Base-by-base conservation (phyloP, 2,113 vertebrate species). In the Pterocles burchelli region DNA sequence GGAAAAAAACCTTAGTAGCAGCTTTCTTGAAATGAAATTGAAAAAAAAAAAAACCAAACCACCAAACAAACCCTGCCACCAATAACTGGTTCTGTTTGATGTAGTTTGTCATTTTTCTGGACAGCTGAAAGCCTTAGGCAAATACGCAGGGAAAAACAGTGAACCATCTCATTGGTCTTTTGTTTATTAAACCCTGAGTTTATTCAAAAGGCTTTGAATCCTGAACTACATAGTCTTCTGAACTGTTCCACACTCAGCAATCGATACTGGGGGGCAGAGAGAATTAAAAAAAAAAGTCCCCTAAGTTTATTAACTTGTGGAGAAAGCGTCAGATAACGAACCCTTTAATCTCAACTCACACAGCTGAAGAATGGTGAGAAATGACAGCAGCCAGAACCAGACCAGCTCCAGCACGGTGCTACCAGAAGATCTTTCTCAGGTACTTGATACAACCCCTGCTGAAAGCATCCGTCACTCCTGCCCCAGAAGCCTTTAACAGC, bases 61-160 rank as follows among this genome's bases (percentile, higher is more conserved):
- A n/a, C n/a, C n/a, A 41, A 41, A 41, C 10, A 10, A 41, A 41
- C 7, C 49, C 49, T 82, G 45, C 54, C 73, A 95, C 89, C 87
- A 94, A 74, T 95, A 96, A 94, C 58, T 80, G 41, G 38, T 65
- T 93, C 55, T 95, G 71, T 91, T 94, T 92, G 76, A 96, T 92
- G 62, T 12, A 89, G 52, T 92, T 88, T 85, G 81, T 96, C 88
- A 93, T 97, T 94, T 66, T 94, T 90, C 89, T 85, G 86, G 93
- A 93, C 87, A 96, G 94, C 91, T 93, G 76, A 93, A 96, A 95
- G 94, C 96, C 94, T 88, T 82, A 95, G 96, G 90, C 84, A 93
- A 96, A 92, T 51, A 22, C 41, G 58, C 70, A 83, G 74, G 38
- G 55, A 51, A 95, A 95, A 95, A 62, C 62, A 82, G 85, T 7